Conservation (phyloP, 2,113 vertebrate species). For the Chrysochloris asiatica region DNA sequence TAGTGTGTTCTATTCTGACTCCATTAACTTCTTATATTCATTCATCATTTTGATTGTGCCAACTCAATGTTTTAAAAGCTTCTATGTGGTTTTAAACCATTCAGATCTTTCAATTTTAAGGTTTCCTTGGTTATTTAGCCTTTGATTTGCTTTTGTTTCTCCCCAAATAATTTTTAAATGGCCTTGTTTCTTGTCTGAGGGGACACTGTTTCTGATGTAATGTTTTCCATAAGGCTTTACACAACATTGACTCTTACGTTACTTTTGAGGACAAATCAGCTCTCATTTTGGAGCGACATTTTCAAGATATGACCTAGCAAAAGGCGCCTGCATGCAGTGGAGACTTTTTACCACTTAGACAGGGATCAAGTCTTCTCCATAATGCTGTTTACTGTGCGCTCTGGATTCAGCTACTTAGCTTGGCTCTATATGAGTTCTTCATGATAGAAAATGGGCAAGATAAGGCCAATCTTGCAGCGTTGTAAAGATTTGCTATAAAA, state of each 20-base stretch:
- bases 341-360: not conserved
- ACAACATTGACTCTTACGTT: not conserved
- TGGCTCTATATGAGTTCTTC: not conserved
- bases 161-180: not conserved
- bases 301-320: not conserved
- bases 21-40: not conserved
- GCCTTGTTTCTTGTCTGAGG: not conserved
- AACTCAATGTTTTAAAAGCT: not conserved
- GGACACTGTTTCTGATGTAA: not conserved
- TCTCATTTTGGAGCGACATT: not conserved
- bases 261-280: not conserved
- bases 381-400: not conserved
- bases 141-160: not conserved
- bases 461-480: fast-evolving
- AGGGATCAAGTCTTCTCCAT: too few relatives aligned
- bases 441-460: not conserved
- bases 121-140: not conserved
- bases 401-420: not conserved
- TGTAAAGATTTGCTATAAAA: not conserved
- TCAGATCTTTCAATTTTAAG: not conserved
- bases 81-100: not conserved
- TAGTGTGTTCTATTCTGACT: not conserved
- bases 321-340: not conserved
- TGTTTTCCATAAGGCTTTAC: not conserved
- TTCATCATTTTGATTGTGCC: not conserved